Conservation (phyloP, 2,888 invertebrate genomes). For the Alentia gelatinosa region DNA sequence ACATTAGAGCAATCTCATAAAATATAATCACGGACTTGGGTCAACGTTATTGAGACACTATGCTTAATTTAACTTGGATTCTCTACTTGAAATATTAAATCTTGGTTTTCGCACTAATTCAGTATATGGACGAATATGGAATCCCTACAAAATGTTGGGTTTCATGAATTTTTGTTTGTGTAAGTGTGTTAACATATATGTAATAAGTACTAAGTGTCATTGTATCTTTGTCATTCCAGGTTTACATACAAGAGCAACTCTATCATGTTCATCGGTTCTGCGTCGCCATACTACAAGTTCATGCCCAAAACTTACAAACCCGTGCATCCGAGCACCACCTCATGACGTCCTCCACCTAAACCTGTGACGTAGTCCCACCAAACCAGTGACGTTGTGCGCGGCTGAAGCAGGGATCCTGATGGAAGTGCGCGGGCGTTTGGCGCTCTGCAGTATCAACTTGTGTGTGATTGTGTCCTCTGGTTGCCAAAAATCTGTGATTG, state of each 20-base stretch:
- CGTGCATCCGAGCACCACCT: not conserved
- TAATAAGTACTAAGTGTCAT: no score
- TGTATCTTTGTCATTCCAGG: no score
- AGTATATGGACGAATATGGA: no score
- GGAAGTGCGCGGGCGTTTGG: not conserved
- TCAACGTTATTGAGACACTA: no score
- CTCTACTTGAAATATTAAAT: no score
- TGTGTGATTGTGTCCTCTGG: not conserved
- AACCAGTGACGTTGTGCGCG: not conserved
- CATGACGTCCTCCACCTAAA: not conserved
- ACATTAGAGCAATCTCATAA: no score
- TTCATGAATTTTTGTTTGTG: no score
- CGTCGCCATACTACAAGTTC: constrained; percentile 61
- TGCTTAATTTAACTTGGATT: no score
- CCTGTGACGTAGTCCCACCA: not conserved
- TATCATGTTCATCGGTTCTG: constrained; percentile 64
- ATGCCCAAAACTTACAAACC: constrained; percentile 56
- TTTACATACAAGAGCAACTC: constrained; percentile 58
- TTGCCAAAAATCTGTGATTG: constrained; percentile 1
- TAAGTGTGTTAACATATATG: no score
- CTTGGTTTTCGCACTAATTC: no score
- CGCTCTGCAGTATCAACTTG: not conserved
- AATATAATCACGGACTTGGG: no score
- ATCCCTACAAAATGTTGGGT: no score
- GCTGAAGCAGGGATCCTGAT: not conserved